Evolutionary conservation across 2,797 vertebrate species (phyloP).

Genomic region (Darevskia nairensis): DNA sequence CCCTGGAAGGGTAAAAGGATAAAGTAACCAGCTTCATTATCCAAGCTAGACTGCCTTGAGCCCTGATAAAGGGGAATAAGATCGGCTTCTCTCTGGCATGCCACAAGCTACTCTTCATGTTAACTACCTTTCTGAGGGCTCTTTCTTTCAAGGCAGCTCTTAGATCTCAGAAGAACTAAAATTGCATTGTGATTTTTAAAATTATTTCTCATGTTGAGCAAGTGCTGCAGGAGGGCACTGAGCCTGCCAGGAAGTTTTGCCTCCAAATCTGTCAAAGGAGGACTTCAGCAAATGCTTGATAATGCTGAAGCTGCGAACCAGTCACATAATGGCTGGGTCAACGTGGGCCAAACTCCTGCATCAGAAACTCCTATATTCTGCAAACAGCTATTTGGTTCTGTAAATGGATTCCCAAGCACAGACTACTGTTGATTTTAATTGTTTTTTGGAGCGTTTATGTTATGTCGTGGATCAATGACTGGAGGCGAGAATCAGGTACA

Average conservation of each 20-base stretch:
- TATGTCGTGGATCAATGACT: no score
- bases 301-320: neutral
- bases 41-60: conserved; percentile 39
- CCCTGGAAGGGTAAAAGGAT: conserved; percentile 11
- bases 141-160: conserved; percentile 35
- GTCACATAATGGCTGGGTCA: neutral
- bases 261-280: neutral
- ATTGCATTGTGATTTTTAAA: conserved; percentile 19
- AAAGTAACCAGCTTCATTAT: conserved; percentile 49
- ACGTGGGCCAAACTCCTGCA: neutral
- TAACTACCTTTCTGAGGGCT: neutral
- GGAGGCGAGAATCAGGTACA: no score
- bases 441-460: no score
- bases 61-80: conserved; percentile 29
- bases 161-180: conserved; percentile 33
- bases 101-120: neutral
- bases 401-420: neutral
- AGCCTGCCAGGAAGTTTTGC: neutral
- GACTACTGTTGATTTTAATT: neutral
- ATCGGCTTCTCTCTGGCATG: conserved; percentile 39
- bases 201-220: neutral
- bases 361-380: neutral
- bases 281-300: neutral
- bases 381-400: neutral
- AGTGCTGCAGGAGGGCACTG: neutral